Conservation (phyloP, 2,113 vertebrate species). For the Prunella himalayana region DNA sequence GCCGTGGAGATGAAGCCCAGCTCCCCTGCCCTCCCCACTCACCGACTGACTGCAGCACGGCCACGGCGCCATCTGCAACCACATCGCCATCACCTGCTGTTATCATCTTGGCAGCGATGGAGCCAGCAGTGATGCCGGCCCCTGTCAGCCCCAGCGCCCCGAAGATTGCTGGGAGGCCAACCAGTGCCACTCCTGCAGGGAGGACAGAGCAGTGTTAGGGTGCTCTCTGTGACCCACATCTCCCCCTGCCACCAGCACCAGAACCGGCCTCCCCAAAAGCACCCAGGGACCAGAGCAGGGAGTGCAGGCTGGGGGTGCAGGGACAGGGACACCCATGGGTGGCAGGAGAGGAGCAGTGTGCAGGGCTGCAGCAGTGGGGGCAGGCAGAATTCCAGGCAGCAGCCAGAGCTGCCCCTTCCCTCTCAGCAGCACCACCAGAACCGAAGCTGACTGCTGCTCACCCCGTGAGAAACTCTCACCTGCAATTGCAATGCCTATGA, state of each 20-base stretch:
- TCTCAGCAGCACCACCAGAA: no score
- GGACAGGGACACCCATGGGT: fast-evolving
- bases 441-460: no score
- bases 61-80: background rate
- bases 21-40: background rate
- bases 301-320: background rate
- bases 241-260: background rate
- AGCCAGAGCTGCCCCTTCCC: no score
- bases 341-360: background rate
- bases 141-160: fast-evolving
- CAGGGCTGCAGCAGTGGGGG: no score
- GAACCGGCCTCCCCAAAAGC: background rate
- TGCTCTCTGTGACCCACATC: fast-evolving
- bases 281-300: background rate
- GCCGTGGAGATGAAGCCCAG: fast-evolving
- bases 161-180: fast-evolving
- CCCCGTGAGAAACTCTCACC: no score
- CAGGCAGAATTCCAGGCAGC: no score
- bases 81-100: background rate
- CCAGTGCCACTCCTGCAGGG: fast-evolving
- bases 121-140: background rate
- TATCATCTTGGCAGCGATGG: background rate
- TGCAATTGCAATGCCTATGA: no score
- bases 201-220: fast-evolving
- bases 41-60: background rate